Evolutionary conservation across 1,140 invertebrate species (phyloP), one percentile per base, ranked within the genome.

Genomic region (Eurosta solidaginis): DNA sequence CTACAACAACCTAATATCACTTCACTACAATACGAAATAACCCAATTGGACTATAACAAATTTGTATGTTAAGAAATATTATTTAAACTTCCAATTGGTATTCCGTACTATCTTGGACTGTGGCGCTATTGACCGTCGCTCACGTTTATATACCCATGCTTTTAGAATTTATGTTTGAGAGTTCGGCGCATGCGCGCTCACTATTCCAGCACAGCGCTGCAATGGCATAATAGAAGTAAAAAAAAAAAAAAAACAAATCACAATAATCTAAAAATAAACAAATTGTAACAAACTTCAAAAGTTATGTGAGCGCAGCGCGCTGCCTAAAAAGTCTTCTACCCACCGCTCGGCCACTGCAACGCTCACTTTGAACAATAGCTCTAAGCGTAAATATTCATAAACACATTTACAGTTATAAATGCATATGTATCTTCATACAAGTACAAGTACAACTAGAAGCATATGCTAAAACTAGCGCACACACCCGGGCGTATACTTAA

Each of bases 1-100:
- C 36, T 47, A 25, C 4, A 52, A 68, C 29, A 63, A 36, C 33
- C 27, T 36, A 63, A 1, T 63, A 36, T 54, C 54, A 79, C 36
- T 79, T 33, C 29, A 59, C 54, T 33, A 59, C 54, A 59, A n/a
- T 33, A 40, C 59, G 59, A 68, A 68, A 42, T 42, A 49, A 78
- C 74, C 80, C 84, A 85, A 87, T 87, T 84, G 85, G 85, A 86
- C 84, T 86, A 86, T 86, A 81, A 83, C 81, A 79, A 44, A 74
- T 77, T 27, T 17, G 33, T 9, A 40, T 40, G 27, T 68, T 40
- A 40, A 20, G 59, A n/a, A 68, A 68, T 68, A 40, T n/a, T n/a
- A n/a, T 82, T 83, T 85, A 86, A 85, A 86, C 84, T 86, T 86
- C 84, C 84, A 86, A 86, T 84, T 86, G 81, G 83, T 78, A 81